phyloP scores from a whole-genome alignment of 2,113 vertebrate species.

The Stegostoma tigrinum region DNA sequence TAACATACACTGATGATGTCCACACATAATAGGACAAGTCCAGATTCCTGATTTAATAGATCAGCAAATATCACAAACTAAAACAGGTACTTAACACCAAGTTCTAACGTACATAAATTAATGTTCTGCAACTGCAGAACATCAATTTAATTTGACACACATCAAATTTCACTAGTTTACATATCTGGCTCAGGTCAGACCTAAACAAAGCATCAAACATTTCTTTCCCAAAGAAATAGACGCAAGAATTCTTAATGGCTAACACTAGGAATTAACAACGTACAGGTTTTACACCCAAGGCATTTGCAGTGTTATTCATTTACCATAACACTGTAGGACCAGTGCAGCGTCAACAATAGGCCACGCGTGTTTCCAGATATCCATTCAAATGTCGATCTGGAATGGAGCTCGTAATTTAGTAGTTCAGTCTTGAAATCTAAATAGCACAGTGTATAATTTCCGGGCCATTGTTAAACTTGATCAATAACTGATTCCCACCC shows the following conservation, averaged over 20 bases:
- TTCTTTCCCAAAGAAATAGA: background rate
- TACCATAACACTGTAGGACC: background rate
- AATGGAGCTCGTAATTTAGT: background rate
- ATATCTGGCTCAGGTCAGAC: background rate
- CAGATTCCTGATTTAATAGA: background rate
- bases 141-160: background rate
- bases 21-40: background rate
- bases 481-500: background rate
- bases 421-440: background rate
- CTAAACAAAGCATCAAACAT: background rate
- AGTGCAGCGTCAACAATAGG: background rate
- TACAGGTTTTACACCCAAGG: background rate
- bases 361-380: background rate
- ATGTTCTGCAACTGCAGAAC: background rate
- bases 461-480: background rate
- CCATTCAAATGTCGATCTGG: background rate
- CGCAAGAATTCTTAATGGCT: background rate
- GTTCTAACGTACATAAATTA: background rate
- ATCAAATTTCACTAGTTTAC: background rate
- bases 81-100: background rate
- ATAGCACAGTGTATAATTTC: background rate
- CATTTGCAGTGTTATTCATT: background rate
- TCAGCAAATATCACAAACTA: background rate
- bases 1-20: background rate
- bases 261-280: background rate